Conservation (phyloP, 2,888 invertebrate genomes). For the Zygaena filipendulae region DNA sequence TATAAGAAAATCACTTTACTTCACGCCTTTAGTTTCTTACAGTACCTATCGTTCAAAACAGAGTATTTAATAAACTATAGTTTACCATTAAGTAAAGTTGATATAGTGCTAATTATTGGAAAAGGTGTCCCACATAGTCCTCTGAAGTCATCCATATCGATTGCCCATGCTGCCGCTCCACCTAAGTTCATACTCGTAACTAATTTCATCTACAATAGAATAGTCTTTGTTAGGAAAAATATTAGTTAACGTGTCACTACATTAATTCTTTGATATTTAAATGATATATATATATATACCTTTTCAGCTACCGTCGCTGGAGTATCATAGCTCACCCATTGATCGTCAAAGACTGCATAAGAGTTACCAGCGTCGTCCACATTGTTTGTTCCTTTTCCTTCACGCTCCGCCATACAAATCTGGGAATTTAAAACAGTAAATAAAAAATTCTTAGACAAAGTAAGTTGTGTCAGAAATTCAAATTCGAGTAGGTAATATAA, state of each 20-base stretch:
- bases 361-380: conserved; percentile 74
- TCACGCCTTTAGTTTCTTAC: too few species aligned
- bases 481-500: too few species aligned
- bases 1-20: too few species aligned
- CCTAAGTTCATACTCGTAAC: conserved; percentile 72
- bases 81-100: conserved; percentile 62
- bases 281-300: conserved; percentile 37
- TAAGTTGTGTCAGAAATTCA: background rate
- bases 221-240: background rate
- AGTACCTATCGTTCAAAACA: too few species aligned
- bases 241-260: too few species aligned
- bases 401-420: conserved; percentile 69
- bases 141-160: conserved; percentile 83
- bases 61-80: background rate
- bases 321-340: conserved; percentile 86
- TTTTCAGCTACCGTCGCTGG: conserved; percentile 72
- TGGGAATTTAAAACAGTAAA: conserved; percentile 22
- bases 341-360: conserved; percentile 74
- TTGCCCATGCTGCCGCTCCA: conserved; percentile 76
- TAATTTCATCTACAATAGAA: conserved; percentile 68
- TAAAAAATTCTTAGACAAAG: conserved; percentile 1
- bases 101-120: conserved; percentile 74
- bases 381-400: conserved; percentile 60
- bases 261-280: background rate
- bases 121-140: conserved; percentile 79